Percentiles rank a stretch among this genome's conserved stretches.
Conservation (phyloP, 1,140 invertebrate genomes). For the Leptopilina clavipes region DNA sequence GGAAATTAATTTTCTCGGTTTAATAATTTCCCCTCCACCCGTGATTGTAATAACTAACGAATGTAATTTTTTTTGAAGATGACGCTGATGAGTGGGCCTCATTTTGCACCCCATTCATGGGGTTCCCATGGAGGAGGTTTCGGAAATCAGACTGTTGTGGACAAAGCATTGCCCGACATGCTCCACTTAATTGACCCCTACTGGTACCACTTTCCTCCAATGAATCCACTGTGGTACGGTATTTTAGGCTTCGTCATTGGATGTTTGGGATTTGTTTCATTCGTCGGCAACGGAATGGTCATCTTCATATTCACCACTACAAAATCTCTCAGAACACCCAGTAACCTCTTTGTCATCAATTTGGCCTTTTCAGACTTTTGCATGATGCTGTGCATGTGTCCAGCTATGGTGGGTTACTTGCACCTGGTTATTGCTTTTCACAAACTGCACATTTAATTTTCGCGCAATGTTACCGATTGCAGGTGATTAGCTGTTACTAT, state of each 20-base stretch:
- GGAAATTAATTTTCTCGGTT: no score
- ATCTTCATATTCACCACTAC: slow-evolving; percentile 89
- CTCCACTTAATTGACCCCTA: slow-evolving; percentile 82
- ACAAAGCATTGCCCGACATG: slow-evolving; percentile 84
- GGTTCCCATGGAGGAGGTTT: slow-evolving; percentile 60
- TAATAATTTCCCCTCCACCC: no score
- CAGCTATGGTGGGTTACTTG: slow-evolving; percentile 79
- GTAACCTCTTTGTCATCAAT: slow-evolving; percentile 90
- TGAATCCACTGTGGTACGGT: slow-evolving; percentile 87
- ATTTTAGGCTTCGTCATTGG: slow-evolving; percentile 85
- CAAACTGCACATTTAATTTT: no score
- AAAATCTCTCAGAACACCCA: slow-evolving; percentile 86
- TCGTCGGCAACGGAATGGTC: slow-evolving; percentile 89
- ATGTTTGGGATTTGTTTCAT: slow-evolving; percentile 81
- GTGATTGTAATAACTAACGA: slow-evolving; percentile 18
- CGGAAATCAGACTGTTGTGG: slow-evolving; percentile 83
- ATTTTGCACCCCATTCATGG: slow-evolving; percentile 64
- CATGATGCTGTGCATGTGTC: slow-evolving; percentile 90
- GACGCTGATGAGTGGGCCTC: slow-evolving; percentile 69
- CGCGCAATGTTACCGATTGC: no score
- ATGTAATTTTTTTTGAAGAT: slow-evolving; percentile 57
- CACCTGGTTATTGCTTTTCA: not conserved
- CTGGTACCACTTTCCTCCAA: slow-evolving; percentile 85
- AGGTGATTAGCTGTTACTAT: slow-evolving; percentile 87
- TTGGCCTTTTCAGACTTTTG: slow-evolving; percentile 90